Conservation (phyloP, 2,113 vertebrate genomes). For the Mionectes macconnelli region DNA sequence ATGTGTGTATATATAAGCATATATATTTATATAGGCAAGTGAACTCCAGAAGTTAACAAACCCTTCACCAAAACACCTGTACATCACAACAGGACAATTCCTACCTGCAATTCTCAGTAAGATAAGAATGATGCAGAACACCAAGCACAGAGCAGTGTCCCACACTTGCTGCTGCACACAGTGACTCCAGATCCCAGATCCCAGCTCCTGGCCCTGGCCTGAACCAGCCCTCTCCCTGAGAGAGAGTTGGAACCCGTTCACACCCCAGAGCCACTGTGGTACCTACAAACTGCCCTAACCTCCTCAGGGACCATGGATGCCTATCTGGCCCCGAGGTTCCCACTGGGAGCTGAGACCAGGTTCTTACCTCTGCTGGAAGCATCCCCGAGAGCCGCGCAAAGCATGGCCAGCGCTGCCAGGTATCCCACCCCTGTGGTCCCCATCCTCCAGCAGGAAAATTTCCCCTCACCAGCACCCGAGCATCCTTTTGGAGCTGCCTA, state of each 20-base stretch:
- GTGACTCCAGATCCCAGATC: background rate
- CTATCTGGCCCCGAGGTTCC: background rate
- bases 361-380: slow-evolving; percentile 84
- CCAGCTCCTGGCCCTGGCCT: background rate
- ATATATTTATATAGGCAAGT: background rate
- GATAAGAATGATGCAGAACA: background rate
- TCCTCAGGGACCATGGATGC: background rate
- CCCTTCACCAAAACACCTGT: background rate
- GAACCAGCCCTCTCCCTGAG: background rate
- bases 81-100: background rate
- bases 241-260: fast-evolving
- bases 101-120: background rate
- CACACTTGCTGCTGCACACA: fast-evolving
- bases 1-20: background rate
- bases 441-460: slow-evolving; percentile 48
- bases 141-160: fast-evolving
- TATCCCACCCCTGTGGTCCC: slow-evolving; percentile 58
- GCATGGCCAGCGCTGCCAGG: slow-evolving; percentile 72
- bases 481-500: slow-evolving; percentile 14
- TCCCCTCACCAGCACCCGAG: background rate
- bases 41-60: background rate
- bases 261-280: background rate
- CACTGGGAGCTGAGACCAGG: background rate
- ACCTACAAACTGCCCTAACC: background rate
- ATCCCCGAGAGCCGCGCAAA: slow-evolving; percentile 70